Evolutionary conservation across 2,888 invertebrate genomes (phyloP), one percentile per base, ranked within the genome.

Genomic region (Meandrusa payeni): DNA sequence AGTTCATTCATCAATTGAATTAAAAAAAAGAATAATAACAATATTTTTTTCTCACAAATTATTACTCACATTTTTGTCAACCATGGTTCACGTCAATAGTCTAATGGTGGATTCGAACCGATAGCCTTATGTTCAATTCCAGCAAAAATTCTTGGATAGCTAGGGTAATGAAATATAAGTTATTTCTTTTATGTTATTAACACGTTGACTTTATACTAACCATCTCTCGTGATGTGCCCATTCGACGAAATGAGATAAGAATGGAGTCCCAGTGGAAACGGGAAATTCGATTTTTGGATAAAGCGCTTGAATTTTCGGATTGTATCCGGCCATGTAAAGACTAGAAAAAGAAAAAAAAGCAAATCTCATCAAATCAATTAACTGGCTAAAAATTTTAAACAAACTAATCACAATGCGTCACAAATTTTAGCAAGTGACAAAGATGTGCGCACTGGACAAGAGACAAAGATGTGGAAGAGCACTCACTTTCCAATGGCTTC

Each of bases 211-310:
- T 2, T 3, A 15, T 3, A 15, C 15, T 32, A 44, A 66, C 91
- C 92, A 92, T 42, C 90, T 88, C 31, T 90, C 88, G 3, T 85
- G 75, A 56, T 96, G 95, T 54, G 95, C 93, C 95, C 95, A 96
- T 48, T 88, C 88, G 17, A 96, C 86, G 9, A 92, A 73, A 0
- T 94, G 91, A 2, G 93, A 91, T 34, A 96, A 89, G 89, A 92
- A 92, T 0, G 93, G 91, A 0, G 96, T 96, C 19, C 93, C 92
- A 11, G 92, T 85, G 2, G 94, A 92, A 0, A 96, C 95, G 0
- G 96, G 96, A 59, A 90, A 94, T 32, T 89, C 54, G 0, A 94
- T 76, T 19, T 78, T 63, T 0, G 94, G 92, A 67, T 94, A 95
- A 1, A 96, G 69, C 9, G 89, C 89, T 2, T 91, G 77, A 6